Base-by-base conservation (phyloP, 2,113 vertebrate genomes). In the Brachionichthys hirsutus region DNA sequence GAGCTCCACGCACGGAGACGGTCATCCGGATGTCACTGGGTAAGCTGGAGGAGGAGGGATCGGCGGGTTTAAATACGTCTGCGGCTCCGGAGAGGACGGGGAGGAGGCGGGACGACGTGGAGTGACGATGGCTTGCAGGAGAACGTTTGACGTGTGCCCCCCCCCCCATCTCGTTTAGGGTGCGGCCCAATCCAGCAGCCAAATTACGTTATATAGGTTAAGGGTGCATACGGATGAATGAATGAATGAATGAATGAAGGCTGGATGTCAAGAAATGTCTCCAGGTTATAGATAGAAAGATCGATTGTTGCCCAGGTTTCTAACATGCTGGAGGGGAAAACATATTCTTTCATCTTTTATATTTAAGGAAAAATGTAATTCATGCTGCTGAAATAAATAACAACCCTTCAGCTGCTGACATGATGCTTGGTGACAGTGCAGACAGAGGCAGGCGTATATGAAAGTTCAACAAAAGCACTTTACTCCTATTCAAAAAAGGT, bases 51-150 rank as follows among this genome's bases (percentile, higher is more conserved):
- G 84, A 77, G 76, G 81, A 89, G 77, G 81, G 81, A 81, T 82
- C 80, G 55, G 72, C 75, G 79, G 85, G 87, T 88, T 90, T 91
- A 88, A 91, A 91, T 91, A 88, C 76, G 81, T 81, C 79, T 75
- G 87, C 70, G 63, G 83, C 82, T 70, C 65, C 60, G 71, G 80
- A 81, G 82, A 62, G 77, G 81, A 89, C 73, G 55, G 81, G 76
- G 71, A 62, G 79, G 79, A 80, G 89, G 86, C 64, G 89, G 88
- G 85, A 71, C 81, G 35, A 75, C 62, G 63, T 22, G 54, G 59
- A 76, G 76, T 91, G 91, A 91, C 89, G 89, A 83, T 56, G 44
- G 70, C 56, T 36, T 46, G 67, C 36, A 63, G 82, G 70, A 73
- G 71, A 67, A 87, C 89, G 90, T 88, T 91, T 75, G 81, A 87